Evolutionary conservation across 2,113 vertebrate species (phyloP).

Genomic region (Trichechus manatus): DNA sequence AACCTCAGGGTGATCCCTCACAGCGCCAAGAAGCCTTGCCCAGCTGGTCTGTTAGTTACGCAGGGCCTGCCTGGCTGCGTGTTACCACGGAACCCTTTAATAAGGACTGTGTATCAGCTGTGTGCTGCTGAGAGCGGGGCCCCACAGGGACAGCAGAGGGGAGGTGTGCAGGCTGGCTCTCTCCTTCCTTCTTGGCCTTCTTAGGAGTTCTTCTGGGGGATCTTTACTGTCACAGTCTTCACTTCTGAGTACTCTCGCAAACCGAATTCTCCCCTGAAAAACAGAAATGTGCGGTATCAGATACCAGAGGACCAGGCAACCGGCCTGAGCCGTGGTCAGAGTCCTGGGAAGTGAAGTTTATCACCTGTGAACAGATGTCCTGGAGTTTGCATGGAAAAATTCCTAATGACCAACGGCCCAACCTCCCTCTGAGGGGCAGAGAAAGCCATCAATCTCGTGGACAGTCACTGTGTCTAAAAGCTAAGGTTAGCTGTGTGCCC

Average conservation of each 20-base stretch:
- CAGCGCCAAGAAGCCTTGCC: slow-evolving; percentile 74
- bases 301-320: neutral
- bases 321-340: accelerated
- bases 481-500: neutral
- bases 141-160: slow-evolving; percentile 82
- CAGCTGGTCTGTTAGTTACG: slow-evolving; percentile 60
- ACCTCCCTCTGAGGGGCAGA: neutral
- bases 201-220: slow-evolving; percentile 97
- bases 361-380: neutral
- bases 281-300: slow-evolving; percentile 58
- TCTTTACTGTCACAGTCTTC: slow-evolving; percentile 98
- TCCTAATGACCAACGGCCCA: neutral
- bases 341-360: neutral
- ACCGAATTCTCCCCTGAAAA: slow-evolving; percentile 94
- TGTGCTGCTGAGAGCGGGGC: slow-evolving; percentile 87
- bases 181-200: slow-evolving; percentile 70
- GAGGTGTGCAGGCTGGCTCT: slow-evolving; percentile 68
- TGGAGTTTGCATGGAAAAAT: too few relatives aligned
- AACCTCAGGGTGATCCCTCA: slow-evolving; percentile 56
- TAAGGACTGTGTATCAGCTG: slow-evolving; percentile 82
- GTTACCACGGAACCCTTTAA: slow-evolving; percentile 81
- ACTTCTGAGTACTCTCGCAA: slow-evolving; percentile 97
- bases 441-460: too few relatives aligned
- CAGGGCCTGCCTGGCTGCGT: slow-evolving; percentile 71
- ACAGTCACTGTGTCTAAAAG: neutral